These are phyloP conservation scores for Eustalomyia histrio DNA, from an alignment of 2,888 invertebrate genomes.

Conservation along the genomic window DNA sequence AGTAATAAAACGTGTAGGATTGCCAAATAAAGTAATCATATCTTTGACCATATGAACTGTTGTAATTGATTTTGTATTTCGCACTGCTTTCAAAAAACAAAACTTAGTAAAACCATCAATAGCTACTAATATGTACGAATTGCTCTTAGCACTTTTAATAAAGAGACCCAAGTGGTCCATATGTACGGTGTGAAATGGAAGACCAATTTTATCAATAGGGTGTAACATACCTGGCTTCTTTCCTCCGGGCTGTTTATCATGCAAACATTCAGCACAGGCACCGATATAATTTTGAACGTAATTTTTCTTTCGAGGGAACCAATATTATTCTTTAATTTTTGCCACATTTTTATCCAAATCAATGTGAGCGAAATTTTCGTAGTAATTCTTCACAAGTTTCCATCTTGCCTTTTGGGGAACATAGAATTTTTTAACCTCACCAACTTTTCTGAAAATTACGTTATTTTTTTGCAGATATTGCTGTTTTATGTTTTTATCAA, in stretches of 20 bases:
- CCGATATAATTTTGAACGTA: constrained; percentile 76
- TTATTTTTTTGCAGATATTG: constrained; percentile 7
- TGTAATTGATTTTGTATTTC: constrained; percentile 69
- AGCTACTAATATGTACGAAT: constrained; percentile 72
- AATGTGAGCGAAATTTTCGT: constrained; percentile 66
- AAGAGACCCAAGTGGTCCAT: constrained; percentile 77
- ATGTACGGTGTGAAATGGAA: constrained; percentile 77
- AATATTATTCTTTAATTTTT: constrained; percentile 73
- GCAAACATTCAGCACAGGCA: constrained; percentile 71
- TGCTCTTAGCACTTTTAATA: constrained; percentile 70
- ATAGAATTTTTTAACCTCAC: constrained; percentile 58
- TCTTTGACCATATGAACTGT: constrained; percentile 70
- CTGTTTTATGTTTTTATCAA: constrained; percentile 25
- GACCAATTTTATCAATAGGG: constrained; percentile 75
- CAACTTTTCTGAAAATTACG: constrained; percentile 14
- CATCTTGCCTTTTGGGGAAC: constrained; percentile 62
- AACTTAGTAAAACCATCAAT: constrained; percentile 74
- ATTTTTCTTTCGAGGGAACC: constrained; percentile 76
- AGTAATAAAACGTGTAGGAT: constrained; percentile 72
- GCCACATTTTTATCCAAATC: constrained; percentile 67
- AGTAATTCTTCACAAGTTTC: constrained; percentile 61
- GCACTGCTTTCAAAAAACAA: constrained; percentile 71
- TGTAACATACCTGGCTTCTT: constrained; percentile 73
- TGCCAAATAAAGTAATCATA: constrained; percentile 71
- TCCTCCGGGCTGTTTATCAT: constrained; percentile 70